Base-by-base conservation (phyloP, 2,888 invertebrate species). In the Tetranychus truncatus region DNA sequence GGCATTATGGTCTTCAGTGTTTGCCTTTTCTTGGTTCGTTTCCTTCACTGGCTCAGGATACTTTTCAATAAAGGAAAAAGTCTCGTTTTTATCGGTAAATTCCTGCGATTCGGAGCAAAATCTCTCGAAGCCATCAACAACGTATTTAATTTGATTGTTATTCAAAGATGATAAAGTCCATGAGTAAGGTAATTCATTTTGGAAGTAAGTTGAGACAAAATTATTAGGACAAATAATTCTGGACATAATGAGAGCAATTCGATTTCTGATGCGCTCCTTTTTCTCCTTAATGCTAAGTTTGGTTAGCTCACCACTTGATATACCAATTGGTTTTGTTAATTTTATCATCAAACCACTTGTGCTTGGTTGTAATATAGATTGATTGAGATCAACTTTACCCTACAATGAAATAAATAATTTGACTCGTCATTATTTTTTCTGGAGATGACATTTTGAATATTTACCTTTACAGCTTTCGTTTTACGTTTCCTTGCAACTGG, bases 51-150 rank as follows among this genome's bases (percentile, higher is more conserved):
- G 34, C 0, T 34, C 34, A 34, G 34, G 5, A 34, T 3, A 34
- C 3, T 34, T 34, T 34, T 34, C 34, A 34, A 34, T 34, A 5
- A 34, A 34, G 34, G 34, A 34, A 34, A 34, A 34, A 34, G 4
- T 34, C 34, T 34, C 5, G 34, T 34, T 7, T 55, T 55, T 55
- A 6, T 55, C 3, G 55, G 55, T 6, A 15, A 34, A 5, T 55
- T 55, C 55, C 15, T 55, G 55, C 2, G 15, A 55, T 55, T 55
- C 6, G 15, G 55, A 55, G n/a, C 69, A 69, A 24, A 69, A 69
- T 20, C 69, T 69, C 20, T 69, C 69, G 20, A 69, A 69, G 20
- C 69, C 69, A 18, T 69, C 20, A 21, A 69, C 69, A 11, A 69
- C 21, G 34, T 9, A 69, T 6, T 24, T 69, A 20, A 24, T 11